Evolutionary conservation across 1,140 invertebrate genomes (phyloP), one percentile per base, ranked within the genome.

Genomic region (Drosophila pseudoananassae): DNA sequence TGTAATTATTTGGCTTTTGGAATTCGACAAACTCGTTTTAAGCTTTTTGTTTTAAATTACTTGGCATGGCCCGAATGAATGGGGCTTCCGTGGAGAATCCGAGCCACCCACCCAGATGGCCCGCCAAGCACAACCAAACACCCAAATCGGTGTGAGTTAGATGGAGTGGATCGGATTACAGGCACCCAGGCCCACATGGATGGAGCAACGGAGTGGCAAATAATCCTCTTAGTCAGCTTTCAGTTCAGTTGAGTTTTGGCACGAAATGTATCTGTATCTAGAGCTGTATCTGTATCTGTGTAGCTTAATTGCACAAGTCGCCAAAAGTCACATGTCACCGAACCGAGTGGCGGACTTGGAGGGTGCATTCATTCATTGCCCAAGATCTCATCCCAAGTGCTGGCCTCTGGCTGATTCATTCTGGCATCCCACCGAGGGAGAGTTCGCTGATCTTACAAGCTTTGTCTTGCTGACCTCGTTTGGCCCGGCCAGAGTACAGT

Each of bases 21-120:
- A 69, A 70, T 70, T 70, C 66, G 66, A 70, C 63, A 70, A 69
- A 70, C 66, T 70, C 66, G 66, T 70, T 70, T 69, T 70, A 70
- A 70, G 66, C 66, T 70, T 49, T 69, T 70, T 70, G 66, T 70
- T 70, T 70, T 49, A 70, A 70, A 69, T 70, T 70, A 70, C 66
- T 56, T 8, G 27, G 17, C 15, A 38, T 68, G 51, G 43, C 43
- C 50, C 33, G 23, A 55, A 47, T 36, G 50, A 68, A 68, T 68
- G 65, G 65, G 63, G 65, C 66, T 70, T 70, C 66, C 63, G 25
- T 20, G 63, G 47, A 54, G 65, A 36, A 68, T 47, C 38, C 38
- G 6, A 53, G 23, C 65, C 66, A 70, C 66, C 66, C 66, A 70
- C 66, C 66, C 66, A 70, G 66, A 40, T 70, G 64, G 15, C 66